phyloP scores from a whole-genome alignment of 1,140 invertebrate genomes.

The Heterodera carotae region DNA sequence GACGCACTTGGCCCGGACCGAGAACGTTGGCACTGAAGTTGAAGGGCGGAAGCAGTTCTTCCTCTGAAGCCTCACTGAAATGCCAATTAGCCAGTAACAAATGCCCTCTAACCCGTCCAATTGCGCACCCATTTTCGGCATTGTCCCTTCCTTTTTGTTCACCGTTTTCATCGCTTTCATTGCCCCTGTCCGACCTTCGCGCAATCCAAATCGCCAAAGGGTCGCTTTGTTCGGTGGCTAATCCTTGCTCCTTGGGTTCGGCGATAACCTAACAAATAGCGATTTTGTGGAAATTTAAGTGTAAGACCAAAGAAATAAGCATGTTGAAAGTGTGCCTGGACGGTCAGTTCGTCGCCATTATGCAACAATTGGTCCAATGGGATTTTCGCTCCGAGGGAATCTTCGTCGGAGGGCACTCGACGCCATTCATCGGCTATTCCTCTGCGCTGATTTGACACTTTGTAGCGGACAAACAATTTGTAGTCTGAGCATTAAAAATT shows the following conservation, averaged over 20 bases:
- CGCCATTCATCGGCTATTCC: conserved; percentile 19
- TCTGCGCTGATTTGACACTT: conserved; percentile 5
- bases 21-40: conserved; percentile 61
- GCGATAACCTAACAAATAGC: conserved; percentile 15
- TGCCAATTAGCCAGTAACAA: background rate
- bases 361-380: conserved; percentile 16
- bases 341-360: conserved; percentile 33
- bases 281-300: conserved; percentile 4
- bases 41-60: conserved; percentile 55
- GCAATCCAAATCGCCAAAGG: conserved; percentile 22
- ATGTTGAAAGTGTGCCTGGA: conserved; percentile 18
- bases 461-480: conserved; percentile 30
- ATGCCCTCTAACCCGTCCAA: background rate
- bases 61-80: conserved; percentile 1
- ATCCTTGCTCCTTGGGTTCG: background rate
- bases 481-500: conserved; percentile 17
- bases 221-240: background rate
- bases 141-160: background rate
- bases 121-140: background rate
- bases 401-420: conserved; percentile 17
- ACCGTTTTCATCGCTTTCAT: background rate
- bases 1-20: conserved; percentile 37
- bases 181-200: background rate
- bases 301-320: background rate
- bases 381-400: conserved; percentile 16